Percentiles rank a stretch among this genome's conserved stretches.
Conservation (phyloP, 2,888 invertebrate species). For the Scaptomyza flava region DNA sequence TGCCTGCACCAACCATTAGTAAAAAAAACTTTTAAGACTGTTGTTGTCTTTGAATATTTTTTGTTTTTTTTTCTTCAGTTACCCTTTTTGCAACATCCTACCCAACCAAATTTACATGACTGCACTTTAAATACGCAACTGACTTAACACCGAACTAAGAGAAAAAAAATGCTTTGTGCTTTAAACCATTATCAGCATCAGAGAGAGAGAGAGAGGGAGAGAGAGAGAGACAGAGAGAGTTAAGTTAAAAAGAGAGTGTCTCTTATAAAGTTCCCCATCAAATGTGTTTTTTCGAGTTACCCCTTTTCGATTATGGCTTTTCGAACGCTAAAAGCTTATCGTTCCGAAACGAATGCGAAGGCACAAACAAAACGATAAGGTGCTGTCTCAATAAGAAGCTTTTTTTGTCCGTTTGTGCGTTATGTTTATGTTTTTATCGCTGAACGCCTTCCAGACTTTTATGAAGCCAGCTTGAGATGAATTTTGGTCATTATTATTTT, state of each 20-base stretch:
- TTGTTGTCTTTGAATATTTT: no score
- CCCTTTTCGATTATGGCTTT: constrained; percentile 11
- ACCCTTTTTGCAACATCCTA: no score
- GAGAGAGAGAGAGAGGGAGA: neutral
- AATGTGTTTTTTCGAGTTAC: neutral
- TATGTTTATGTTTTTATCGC: neutral
- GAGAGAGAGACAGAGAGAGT: neutral
- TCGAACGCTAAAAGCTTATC: constrained; percentile 2
- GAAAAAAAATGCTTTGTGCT: constrained; percentile 9
- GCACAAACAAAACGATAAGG: neutral
- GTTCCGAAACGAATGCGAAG: constrained; percentile 3
- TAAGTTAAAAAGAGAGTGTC: constrained; percentile 8
- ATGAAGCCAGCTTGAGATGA: neutral
- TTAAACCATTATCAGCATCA: neutral
- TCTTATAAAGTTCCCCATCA: constrained; percentile 12
- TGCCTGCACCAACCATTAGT: no score
- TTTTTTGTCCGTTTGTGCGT: neutral
- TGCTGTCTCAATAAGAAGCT: neutral
- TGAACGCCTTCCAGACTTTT: constrained; percentile 14
- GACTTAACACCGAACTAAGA: constrained; percentile 4
- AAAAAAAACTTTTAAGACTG: no score
- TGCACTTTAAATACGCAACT: no score
- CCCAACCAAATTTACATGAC: no score
- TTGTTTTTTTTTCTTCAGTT: no score
- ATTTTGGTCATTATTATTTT: constrained; percentile 11